These are phyloP conservation scores for Calliphora vicina DNA, from an alignment of 1,140 invertebrate species.

Conservation along the genomic window DNA sequence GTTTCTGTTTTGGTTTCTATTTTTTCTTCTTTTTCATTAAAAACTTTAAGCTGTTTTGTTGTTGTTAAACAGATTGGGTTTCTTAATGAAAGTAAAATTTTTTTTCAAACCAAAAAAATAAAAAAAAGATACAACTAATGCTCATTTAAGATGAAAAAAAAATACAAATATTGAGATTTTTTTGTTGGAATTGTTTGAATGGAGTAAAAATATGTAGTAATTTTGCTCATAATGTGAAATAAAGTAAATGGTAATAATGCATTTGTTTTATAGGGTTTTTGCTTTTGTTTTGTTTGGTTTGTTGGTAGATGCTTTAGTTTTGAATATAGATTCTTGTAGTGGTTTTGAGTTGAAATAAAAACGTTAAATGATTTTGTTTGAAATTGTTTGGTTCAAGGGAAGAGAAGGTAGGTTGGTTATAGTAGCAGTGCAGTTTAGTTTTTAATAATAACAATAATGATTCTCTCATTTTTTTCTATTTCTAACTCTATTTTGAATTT, in stretches of 20 bases:
- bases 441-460: too few relatives aligned
- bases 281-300: too few relatives aligned
- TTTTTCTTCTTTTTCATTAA: background rate
- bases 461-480: conserved; percentile 3
- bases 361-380: background rate
- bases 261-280: background rate
- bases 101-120: background rate
- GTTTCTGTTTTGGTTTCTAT: background rate
- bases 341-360: background rate
- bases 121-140: background rate
- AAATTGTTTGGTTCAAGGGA: background rate
- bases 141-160: background rate
- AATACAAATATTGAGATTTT: background rate
- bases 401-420: background rate
- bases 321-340: background rate
- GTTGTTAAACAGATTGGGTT: background rate
- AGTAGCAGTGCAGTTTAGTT: background rate
- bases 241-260: too few relatives aligned
- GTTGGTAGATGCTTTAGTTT: background rate
- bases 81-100: conserved; percentile 22
- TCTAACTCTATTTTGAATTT: background rate
- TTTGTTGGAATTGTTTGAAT: background rate
- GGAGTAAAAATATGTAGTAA: background rate
- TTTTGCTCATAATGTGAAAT: too few relatives aligned
- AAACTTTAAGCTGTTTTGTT: background rate